Evolutionary conservation across 2,888 invertebrate genomes (phyloP).

Genomic region (Diplazon laetatorius): DNA sequence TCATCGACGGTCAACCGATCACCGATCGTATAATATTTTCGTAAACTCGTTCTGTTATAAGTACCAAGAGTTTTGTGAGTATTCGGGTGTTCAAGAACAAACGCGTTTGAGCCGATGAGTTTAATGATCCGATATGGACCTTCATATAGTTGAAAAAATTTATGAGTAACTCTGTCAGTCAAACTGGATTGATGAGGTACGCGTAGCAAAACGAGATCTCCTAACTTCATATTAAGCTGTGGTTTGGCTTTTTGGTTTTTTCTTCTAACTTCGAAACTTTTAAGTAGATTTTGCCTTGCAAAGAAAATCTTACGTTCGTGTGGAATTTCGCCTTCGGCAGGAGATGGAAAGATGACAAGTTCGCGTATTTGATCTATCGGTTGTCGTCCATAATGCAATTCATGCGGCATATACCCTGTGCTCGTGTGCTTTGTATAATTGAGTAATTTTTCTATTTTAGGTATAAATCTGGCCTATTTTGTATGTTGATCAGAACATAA

Average conservation of each 20-base stretch:
- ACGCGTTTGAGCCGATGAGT: slow-evolving; percentile 22
- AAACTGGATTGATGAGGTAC: slow-evolving; percentile 39
- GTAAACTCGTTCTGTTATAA: too few species aligned
- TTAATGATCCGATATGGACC: slow-evolving; percentile 32
- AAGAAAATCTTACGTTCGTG: slow-evolving; percentile 29
- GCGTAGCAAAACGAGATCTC: slow-evolving; percentile 28
- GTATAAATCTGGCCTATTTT: background rate
- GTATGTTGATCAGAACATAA: background rate
- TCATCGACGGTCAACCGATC: too few species aligned
- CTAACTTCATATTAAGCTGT: background rate
- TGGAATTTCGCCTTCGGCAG: background rate
- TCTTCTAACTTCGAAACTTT: slow-evolving; percentile 2
- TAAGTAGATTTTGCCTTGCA: slow-evolving; percentile 26
- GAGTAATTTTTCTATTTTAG: background rate
- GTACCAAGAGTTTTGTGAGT: background rate
- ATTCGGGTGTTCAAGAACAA: slow-evolving; percentile 8
- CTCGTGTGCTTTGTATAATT: slow-evolving; percentile 22
- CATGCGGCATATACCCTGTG: slow-evolving; percentile 45
- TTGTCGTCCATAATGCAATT: slow-evolving; percentile 43
- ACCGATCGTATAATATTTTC: background rate
- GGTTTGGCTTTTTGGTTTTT: slow-evolving; percentile 11
- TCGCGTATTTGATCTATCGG: slow-evolving; percentile 28
- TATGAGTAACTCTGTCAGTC: slow-evolving; percentile 32
- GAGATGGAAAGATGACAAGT: slow-evolving; percentile 41
- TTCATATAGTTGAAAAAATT: too few species aligned